phyloP scores from a whole-genome alignment of 2,888 invertebrate genomes.

The Heliconius sara region DNA sequence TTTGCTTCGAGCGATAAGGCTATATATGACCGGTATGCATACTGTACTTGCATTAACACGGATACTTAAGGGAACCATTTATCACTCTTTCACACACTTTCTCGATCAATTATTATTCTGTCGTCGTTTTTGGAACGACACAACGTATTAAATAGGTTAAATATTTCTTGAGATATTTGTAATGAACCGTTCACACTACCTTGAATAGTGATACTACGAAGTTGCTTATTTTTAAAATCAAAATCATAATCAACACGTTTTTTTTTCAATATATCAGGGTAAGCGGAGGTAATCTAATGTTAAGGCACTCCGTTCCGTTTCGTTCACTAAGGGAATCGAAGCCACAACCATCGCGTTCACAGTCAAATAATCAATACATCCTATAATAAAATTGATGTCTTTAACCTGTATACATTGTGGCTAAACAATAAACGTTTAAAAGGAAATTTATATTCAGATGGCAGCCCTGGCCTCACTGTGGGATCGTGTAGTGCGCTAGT shows the following conservation, averaged over 20 bases:
- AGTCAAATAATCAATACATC: not conserved
- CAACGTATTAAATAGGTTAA: slow-evolving; percentile 17
- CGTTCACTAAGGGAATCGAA: not conserved
- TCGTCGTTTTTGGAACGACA: slow-evolving; percentile 21
- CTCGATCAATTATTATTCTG: slow-evolving; percentile 35
- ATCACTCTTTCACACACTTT: slow-evolving; percentile 40
- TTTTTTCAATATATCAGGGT: too few species aligned
- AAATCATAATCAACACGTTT: not conserved
- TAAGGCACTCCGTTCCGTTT: too few species aligned
- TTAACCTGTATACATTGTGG: not conserved
- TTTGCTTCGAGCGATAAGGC: not conserved
- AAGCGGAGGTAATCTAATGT: too few species aligned
- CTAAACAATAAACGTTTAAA: slow-evolving; percentile 17
- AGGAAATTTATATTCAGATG: slow-evolving; percentile 30
- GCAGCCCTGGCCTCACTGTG: slow-evolving; percentile 31
- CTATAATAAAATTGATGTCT: slow-evolving; percentile 6
- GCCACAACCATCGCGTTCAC: not conserved
- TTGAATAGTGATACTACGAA: not conserved
- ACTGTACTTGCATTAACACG: slow-evolving; percentile 9
- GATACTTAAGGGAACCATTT: slow-evolving; percentile 33
- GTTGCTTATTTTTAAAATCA: not conserved
- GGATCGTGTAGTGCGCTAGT: slow-evolving; percentile 34
- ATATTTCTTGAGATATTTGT: slow-evolving; percentile 11
- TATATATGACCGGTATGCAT: slow-evolving; percentile 19
- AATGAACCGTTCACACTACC: not conserved